phyloP scores from a whole-genome alignment of 2,113 vertebrate genomes.

The Syngnathoides biaculeatus region DNA sequence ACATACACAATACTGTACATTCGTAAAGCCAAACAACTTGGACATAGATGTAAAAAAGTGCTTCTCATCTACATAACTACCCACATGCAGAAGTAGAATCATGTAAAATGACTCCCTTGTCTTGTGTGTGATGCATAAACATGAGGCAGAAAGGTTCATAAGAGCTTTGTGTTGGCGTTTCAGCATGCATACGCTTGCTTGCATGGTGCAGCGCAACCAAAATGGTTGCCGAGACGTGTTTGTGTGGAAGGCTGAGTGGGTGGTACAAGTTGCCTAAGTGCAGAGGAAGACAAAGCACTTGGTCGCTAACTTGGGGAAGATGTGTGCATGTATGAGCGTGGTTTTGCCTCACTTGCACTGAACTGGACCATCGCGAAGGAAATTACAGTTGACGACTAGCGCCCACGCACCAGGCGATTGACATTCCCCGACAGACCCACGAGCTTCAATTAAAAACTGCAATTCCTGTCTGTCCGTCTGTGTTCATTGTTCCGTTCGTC shows the following conservation, averaged over 20 bases:
- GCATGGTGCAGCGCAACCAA: constrained; percentile 46
- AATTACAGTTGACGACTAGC: not conserved
- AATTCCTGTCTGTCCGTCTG: no score
- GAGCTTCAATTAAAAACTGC: no score
- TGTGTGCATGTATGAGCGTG: not conserved
- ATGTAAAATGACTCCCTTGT: constrained; percentile 33
- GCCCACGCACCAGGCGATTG: no score
- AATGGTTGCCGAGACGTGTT: constrained; percentile 66
- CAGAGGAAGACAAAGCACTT: constrained; percentile 31
- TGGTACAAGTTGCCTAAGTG: constrained; percentile 60
- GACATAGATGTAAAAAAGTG: constrained; percentile 21
- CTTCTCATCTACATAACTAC: constrained; percentile 31
- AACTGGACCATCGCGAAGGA: not conserved
- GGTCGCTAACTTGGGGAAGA: not conserved
- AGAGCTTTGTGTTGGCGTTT: constrained; percentile 57
- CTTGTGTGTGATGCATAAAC: constrained; percentile 63
- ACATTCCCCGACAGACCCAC: no score
- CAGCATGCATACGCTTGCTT: constrained; percentile 53
- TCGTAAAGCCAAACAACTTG: constrained; percentile 5
- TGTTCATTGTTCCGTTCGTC: no score
- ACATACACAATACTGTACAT: not conserved
- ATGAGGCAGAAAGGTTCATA: constrained; percentile 55
- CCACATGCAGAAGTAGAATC: constrained; percentile 27
- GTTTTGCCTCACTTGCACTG: not conserved
- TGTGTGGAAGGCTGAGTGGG: constrained; percentile 61